Conservation (phyloP, 2,113 vertebrate genomes). For the Clarias macrocephalus region DNA sequence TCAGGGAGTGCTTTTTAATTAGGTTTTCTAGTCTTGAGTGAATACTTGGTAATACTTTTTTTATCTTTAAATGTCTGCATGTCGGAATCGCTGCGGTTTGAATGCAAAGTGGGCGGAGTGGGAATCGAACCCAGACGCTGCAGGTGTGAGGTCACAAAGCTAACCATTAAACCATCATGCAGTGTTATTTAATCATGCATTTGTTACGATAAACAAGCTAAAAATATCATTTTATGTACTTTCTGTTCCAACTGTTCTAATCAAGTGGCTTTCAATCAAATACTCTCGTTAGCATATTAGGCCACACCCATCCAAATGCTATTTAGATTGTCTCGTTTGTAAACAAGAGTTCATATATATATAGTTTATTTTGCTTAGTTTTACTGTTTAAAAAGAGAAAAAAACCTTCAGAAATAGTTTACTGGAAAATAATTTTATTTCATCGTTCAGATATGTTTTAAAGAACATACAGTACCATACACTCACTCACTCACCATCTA, state of each 20-base stretch:
- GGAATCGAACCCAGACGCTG: too few relatives aligned
- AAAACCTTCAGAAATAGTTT: too few relatives aligned
- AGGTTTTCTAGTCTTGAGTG: background rate
- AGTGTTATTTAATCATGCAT: too few relatives aligned
- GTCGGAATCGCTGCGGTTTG: background rate
- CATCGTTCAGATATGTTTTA: too few relatives aligned
- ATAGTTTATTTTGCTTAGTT: too few relatives aligned
- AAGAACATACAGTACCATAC: too few relatives aligned
- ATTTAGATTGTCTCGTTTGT: background rate
- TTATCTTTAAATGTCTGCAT: background rate
- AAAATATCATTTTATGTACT: too few relatives aligned
- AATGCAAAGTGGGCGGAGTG: background rate
- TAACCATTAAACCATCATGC: too few relatives aligned
- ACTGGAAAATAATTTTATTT: too few relatives aligned
- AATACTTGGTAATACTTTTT: background rate
- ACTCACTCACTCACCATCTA: too few relatives aligned
- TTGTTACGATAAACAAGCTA: too few relatives aligned
- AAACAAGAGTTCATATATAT: background rate
- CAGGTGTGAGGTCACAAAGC: too few relatives aligned
- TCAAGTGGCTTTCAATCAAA: background rate
- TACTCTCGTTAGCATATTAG: background rate
- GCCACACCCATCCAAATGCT: background rate
- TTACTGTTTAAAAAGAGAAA: background rate
- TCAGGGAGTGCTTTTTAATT: background rate
- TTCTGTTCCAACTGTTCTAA: background rate